Base-by-base conservation (phyloP, 2,113 vertebrate genomes). In the Mungos mungo region DNA sequence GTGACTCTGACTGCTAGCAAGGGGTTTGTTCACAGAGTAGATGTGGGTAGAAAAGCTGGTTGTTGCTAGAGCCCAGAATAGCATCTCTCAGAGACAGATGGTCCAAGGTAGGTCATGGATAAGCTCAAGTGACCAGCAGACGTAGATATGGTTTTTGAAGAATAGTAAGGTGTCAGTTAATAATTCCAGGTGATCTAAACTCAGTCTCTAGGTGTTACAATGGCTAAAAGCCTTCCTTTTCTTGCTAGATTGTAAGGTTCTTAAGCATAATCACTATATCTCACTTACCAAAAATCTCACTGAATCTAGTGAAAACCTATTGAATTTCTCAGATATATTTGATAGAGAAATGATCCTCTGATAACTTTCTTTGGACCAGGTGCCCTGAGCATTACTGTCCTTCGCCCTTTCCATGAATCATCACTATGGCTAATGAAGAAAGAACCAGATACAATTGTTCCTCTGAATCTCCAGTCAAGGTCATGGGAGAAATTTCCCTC, bases 371-470 rank as follows among this genome's bases (percentile, higher is more conserved):
- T 91, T 96, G n/a, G 97, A 72, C 63, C 97, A 99, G 99, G 98
- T 74, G 97, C 98, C 68, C 97, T 99, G 95, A 99, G 98, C 88
- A 99, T 99, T 88, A 99, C 99, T 11, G 33, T 99, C 86, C 98
- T 99, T 41, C 98, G 95, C 50, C 99, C 99, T 41, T 96, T 99
- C 92, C 96, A 97, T 25, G 98, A 98, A 97, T 95, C 95, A 29
- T 99, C 99, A 6, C 98, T 97, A 15, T 99, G 99, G 99, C 45
- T 99, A 18, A 98, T 98, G 88, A 98, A 98, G 93, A 99, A 99
- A 98, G 98, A 99, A 74, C 97, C 98, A 72, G 98, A 98, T 15
- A 99, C 98, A 60, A 99, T 99, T 47, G 85, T 99, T 13, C 99
- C 99, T 93, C 98, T 98, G 1, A 99, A 99, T 98, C 99, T 99